A percentile compares a stretch with the other conserved stretches of the same genome.
Conservation (phyloP, 2,113 vertebrate species). For the Pholis gunnellus region DNA sequence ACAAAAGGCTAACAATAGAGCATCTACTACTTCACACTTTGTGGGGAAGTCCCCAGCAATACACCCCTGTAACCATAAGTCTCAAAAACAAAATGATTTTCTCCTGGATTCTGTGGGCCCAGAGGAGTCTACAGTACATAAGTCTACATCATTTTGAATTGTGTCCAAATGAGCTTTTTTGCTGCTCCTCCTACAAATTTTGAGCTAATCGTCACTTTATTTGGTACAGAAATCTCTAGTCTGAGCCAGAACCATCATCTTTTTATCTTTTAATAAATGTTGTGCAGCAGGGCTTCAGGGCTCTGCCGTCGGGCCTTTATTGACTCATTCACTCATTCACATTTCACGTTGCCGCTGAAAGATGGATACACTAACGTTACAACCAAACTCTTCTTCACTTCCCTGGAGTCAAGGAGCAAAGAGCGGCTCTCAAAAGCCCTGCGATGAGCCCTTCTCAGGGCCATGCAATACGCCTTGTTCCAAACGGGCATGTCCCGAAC, state of each 20-base stretch:
- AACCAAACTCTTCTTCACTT: too few relatives aligned
- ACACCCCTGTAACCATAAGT: not conserved
- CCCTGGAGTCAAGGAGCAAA: not conserved
- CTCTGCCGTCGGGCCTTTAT: too few relatives aligned
- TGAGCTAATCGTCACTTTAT: not conserved
- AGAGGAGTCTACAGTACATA: not conserved
- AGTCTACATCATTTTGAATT: not conserved
- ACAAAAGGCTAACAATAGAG: not conserved
- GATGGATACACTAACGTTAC: too few relatives aligned
- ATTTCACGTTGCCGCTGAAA: too few relatives aligned
- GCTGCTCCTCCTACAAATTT: not conserved
- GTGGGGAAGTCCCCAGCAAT: not conserved
- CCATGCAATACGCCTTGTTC: too few relatives aligned
- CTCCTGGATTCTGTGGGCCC: not conserved
- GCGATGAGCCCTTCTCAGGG: too few relatives aligned
- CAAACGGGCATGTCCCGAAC: too few relatives aligned
- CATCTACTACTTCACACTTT: too few relatives aligned
- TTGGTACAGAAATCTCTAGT: not conserved
- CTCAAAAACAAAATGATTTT: not conserved
- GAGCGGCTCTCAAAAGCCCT: not conserved
- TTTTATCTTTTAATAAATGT: not conserved
- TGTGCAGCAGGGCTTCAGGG: not conserved
- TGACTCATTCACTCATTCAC: too few relatives aligned
- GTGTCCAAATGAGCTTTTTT: not conserved
- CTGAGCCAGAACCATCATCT: not conserved